Conservation (phyloP, 2,797 vertebrate genomes). For the Agapornis canus region DNA sequence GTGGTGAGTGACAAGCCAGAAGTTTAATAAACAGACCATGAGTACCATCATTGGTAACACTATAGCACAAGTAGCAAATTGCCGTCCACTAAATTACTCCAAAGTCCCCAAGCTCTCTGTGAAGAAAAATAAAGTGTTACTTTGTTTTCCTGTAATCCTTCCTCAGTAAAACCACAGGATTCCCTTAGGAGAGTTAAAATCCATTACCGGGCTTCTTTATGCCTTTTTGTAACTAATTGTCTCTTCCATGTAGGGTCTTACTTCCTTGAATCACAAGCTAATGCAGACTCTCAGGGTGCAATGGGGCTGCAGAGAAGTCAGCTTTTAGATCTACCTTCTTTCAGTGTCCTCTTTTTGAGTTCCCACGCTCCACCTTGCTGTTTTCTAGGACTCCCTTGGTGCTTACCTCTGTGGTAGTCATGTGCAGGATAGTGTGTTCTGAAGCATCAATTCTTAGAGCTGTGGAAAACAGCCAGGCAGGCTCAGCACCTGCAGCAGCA, state of each 20-base stretch:
- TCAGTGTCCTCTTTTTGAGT: neutral
- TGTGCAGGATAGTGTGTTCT: neutral
- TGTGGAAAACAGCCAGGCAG: neutral
- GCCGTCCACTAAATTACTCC: slow-evolving; percentile 56
- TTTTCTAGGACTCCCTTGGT: neutral
- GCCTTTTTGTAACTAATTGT: slow-evolving; percentile 26
- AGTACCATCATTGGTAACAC: slow-evolving; percentile 52
- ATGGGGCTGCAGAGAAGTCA: neutral
- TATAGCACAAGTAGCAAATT: slow-evolving; percentile 72
- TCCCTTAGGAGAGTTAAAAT: slow-evolving; percentile 72
- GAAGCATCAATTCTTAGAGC: neutral
- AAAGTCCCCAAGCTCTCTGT: slow-evolving; percentile 51
- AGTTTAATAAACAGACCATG: slow-evolving; percentile 30
- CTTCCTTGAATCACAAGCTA: neutral
- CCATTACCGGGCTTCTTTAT: slow-evolving; percentile 63
- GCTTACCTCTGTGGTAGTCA: rapidly evolving
- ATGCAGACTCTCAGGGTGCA: neutral
- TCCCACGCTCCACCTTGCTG: neutral
- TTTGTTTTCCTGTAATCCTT: slow-evolving; percentile 80
- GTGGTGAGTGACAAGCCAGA: slow-evolving; percentile 6
- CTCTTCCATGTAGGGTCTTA: neutral
- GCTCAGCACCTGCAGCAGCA: neutral
- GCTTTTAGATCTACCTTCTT: neutral
- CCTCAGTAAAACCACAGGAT: slow-evolving; percentile 71
- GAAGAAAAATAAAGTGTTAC: slow-evolving; percentile 80